Base-by-base conservation (phyloP, 1,140 invertebrate genomes). In the Caenorhabditis remanei region DNA sequence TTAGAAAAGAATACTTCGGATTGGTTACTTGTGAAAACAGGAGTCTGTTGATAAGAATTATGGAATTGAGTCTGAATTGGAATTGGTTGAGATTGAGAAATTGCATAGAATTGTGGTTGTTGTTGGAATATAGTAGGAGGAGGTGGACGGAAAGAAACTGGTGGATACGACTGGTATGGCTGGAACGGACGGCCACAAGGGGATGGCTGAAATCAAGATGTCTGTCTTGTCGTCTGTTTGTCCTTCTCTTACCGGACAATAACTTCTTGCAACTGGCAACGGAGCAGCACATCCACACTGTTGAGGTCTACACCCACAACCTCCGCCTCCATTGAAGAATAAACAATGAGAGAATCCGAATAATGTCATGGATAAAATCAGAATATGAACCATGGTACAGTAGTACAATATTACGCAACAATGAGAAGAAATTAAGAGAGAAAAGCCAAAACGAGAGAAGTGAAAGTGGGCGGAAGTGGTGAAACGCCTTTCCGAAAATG, bases 381-480 rank as follows among this genome's bases (percentile, higher is more conserved):
- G 24, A 71, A 46, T 21, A 46, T n/a, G 14, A 14, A 43, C 21
- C 65, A 71, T 71, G 16, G 13, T 71, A 4, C 4, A 13, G 9
- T 46, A 11, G 9, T 46, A 46, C 11, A 43, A 24, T 53, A 50
- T 79, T 48, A 24, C 46, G 71, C 71, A 79, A 79, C 71, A 79
- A 50, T 19, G 16, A 19, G 19, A 46, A 46, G 19, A 21, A 7
- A 71, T 4, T 3, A 4, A 32, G 46, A 48, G 11, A 16, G 46
- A 7, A n/a, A 46, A n/a, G 21, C 11, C 24, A 50, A 16, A 50
- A 14, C 11, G 11, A 32, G n/a, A 50, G 46, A 50, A 79, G 46
- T 50, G 71, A 79, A 79, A 79, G 46, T 41, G 46, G 71, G 71
- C 71, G 71, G 71, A 79, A 79, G 71, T 79, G 71, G 71, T 50